Conservation (phyloP, 2,113 vertebrate species). For the Halichoeres trimaculatus region DNA sequence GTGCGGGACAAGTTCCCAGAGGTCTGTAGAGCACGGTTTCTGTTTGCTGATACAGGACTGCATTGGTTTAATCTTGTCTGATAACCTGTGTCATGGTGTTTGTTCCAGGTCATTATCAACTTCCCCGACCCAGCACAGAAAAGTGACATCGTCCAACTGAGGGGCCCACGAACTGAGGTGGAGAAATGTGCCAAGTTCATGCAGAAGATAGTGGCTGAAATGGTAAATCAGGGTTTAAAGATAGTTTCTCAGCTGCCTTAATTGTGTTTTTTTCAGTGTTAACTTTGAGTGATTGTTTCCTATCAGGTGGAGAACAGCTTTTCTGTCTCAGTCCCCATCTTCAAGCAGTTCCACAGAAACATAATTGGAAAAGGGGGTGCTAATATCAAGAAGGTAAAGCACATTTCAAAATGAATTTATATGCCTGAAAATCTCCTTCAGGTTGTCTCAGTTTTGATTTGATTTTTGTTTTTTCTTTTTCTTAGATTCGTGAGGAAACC, state of each 20-base stretch:
- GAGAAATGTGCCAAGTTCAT: slow-evolving; percentile 98
- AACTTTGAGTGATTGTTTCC: neutral
- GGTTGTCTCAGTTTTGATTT: neutral
- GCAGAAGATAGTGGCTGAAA: slow-evolving; percentile 96
- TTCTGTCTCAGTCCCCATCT: slow-evolving; percentile 97
- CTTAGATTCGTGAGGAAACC: slow-evolving; percentile 97
- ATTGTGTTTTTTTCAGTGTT: neutral
- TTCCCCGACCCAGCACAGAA: slow-evolving; percentile 97
- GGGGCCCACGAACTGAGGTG: slow-evolving; percentile 96
- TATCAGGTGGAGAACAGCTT: slow-evolving; percentile 94
- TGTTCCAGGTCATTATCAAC: slow-evolving; percentile 94
- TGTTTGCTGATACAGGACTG: no score
- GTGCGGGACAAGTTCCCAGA: slow-evolving; percentile 98
- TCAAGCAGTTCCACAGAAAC: slow-evolving; percentile 99
- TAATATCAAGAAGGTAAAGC: slow-evolving; percentile 96
- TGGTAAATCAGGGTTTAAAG: slow-evolving; percentile 82
- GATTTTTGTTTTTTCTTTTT: neutral
- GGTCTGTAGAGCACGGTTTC: slow-evolving; percentile 68
- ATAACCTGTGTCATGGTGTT: neutral
- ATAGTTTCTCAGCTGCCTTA: neutral
- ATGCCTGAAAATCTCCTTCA: neutral
- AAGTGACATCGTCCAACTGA: slow-evolving; percentile 97
- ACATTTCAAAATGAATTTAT: neutral
- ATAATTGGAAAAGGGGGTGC: slow-evolving; percentile 99
- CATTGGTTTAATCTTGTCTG: neutral